These are phyloP conservation scores for Gopherus flavomarginatus DNA, from an alignment of 2,113 vertebrate species.

Conservation along the genomic window DNA sequence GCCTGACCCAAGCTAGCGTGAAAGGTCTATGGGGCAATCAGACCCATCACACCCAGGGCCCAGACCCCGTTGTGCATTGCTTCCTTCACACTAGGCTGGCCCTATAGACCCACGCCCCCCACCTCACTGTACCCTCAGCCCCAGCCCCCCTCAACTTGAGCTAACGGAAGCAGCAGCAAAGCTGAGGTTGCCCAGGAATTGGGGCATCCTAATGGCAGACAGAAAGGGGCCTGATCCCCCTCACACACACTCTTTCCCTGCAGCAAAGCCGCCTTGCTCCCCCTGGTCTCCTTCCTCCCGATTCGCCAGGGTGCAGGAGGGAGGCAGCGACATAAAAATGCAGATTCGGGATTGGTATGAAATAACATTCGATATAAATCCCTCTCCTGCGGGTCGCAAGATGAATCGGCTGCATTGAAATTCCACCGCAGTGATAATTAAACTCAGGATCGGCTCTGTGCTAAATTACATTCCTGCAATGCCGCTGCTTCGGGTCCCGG, in stretches of 20 bases:
- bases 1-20: neutral
- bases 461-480: constrained; percentile 75
- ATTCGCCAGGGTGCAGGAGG: constrained; percentile 30
- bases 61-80: neutral
- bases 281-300: neutral
- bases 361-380: constrained; percentile 81
- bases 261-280: neutral
- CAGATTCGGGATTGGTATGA: constrained; percentile 78
- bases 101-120: too few relatives aligned
- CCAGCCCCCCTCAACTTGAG: neutral
- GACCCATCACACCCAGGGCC: neutral
- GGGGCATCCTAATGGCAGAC: neutral
- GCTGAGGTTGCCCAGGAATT: neutral
- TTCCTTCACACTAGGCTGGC: neutral
- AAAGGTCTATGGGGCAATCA: neutral
- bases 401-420: constrained; percentile 79
- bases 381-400: constrained; percentile 78
- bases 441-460: constrained; percentile 73
- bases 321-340: constrained; percentile 75
- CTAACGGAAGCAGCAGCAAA: neutral
- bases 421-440: constrained; percentile 78
- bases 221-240: neutral
- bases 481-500: constrained; percentile 74
- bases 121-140: neutral
- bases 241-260: neutral